Evolutionary conservation across 2,797 vertebrate genomes (phyloP), one percentile per base, ranked within the genome.

Genomic region (Momotus momota): DNA sequence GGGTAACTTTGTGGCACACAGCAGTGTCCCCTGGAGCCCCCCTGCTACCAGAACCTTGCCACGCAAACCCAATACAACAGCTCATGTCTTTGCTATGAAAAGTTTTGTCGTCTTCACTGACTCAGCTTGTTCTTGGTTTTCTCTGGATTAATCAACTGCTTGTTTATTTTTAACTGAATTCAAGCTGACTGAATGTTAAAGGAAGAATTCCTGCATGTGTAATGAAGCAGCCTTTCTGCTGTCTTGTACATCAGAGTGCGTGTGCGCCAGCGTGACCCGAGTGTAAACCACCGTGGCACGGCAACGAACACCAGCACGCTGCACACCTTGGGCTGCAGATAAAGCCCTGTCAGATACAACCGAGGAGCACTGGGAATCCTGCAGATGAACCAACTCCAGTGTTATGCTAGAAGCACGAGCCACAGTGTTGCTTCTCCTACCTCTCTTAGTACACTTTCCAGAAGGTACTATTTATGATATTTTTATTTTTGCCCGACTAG

Each of bases 221-320:
- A 26, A 19, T 3, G 46, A 65, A 43, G n/a, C n/a, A 65, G 61
- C 1, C 9, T 77, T 78, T 67, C 46, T 74, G 41, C 19, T 73
- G 9, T 22, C 15, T 31, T n/a, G 19, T 35, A 1, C 0, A 0
- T 17, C 43, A 18, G 25, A 6, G 16, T 57, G 16, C 2, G 21
- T 29, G 1, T 3, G 9, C 7, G 14, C 3, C 26, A 35, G 10
- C 3, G 1, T 2, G 18, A 35, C n/a, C 40, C 7, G 45, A 14
- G 21, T 10, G 57, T 48, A 33, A 83, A 23, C 5, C 22, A 2
- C 22, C 19, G 33, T 33, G 38, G 19, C 9, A 9, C 1, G 4
- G 35, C 7, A 19, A 29, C 83, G 22, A 12, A 43, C 17, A 9
- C 33, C 48, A 43, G 45, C 35, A 25, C 31, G 5, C 26, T 41